Base-by-base conservation (phyloP, 2,888 invertebrate genomes). In the Zygothrica quintamaculata region DNA sequence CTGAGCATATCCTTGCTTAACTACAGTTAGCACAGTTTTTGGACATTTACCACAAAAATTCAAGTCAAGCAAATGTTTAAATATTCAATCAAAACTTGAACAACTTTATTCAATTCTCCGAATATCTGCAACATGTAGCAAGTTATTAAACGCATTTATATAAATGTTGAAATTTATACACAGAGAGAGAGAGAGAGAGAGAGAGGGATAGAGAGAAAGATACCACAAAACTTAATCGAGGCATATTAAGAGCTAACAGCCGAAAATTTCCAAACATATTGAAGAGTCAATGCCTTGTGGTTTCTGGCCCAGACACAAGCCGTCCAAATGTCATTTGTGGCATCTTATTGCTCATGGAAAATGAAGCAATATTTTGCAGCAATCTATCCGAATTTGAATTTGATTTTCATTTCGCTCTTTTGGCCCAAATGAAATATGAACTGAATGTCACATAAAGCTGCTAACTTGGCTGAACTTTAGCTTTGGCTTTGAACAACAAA, bases 281-380 rank as follows among this genome's bases (percentile, higher is more conserved):
- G 18, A 12, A 13, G 25, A 47, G 9, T 13, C 13, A 60, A 18
- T 46, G 44, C 44, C 51, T 46, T 62, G 62, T 43, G 65, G 65
- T 11, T 42, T 52, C 29, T 47, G 25, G 31, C 7, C 6, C 6
- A n/a, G 12, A 15, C 40, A 50, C 0, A 18, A 9, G 12, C 16
- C 9, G 9, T 11, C 11, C 40, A 42, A 31, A 26, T 31, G 36
- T 12, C 47, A 46, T 18, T 7, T 25, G 46, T 5, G 36, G 36
- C 13, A 22, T 26, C 18, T 61, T 26, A 15, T 34, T 25, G 18
- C 18, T 26, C 18, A 42, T 34, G 1, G 11, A 25, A 13, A 12
- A 26, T 11, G 2, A 6, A 6, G n/a, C 7, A 5, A 22, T 22
- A 22, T 22, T 22, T 7, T 50, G 39, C 22, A 11, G 42, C 22